Conservation (phyloP, 2,113 vertebrate genomes). For the Paralichthys olivaceus region DNA sequence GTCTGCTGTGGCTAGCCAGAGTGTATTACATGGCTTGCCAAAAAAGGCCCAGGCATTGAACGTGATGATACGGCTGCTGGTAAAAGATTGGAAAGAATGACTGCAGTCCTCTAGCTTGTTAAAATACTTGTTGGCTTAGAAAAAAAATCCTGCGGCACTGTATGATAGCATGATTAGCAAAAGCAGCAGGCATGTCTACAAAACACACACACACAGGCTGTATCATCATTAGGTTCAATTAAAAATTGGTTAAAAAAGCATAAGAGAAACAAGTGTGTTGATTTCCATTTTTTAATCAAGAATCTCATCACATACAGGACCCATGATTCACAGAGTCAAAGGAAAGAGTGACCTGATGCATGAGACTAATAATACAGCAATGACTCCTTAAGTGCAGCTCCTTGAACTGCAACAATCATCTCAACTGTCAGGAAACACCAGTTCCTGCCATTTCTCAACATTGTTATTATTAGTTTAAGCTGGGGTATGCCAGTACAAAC, state of each 20-base stretch:
- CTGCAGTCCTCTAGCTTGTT: conserved; percentile 61
- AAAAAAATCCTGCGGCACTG: conserved; percentile 40
- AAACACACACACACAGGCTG: conserved; percentile 11
- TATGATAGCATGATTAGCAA: conserved; percentile 64
- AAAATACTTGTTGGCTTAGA: conserved; percentile 60
- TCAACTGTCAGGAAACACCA: conserved; percentile 60
- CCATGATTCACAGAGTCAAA: conserved; percentile 19
- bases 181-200: conserved; percentile 58
- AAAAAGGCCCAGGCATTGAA: conserved; percentile 40
- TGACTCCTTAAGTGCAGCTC: conserved; percentile 46
- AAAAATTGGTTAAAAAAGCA: not conserved
- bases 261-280: conserved; percentile 1
- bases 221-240: conserved; percentile 26
- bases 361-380: conserved; percentile 41
- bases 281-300: conserved; percentile 21
- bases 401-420: conserved; percentile 48
- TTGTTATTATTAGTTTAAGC: conserved; percentile 69
- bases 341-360: conserved; percentile 14
- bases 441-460: conserved; percentile 46
- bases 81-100: conserved; percentile 65
- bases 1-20: conserved; percentile 31
- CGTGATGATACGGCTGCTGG: conserved; percentile 46
- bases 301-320: conserved; percentile 10
- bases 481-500: conserved; percentile 30
- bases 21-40: conserved; percentile 17